A percentile compares a stretch with the other conserved stretches of the same genome.
These are phyloP conservation scores for Lasioglossum marginatum DNA, from an alignment of 2,888 invertebrate genomes.

Conservation along the genomic window DNA sequence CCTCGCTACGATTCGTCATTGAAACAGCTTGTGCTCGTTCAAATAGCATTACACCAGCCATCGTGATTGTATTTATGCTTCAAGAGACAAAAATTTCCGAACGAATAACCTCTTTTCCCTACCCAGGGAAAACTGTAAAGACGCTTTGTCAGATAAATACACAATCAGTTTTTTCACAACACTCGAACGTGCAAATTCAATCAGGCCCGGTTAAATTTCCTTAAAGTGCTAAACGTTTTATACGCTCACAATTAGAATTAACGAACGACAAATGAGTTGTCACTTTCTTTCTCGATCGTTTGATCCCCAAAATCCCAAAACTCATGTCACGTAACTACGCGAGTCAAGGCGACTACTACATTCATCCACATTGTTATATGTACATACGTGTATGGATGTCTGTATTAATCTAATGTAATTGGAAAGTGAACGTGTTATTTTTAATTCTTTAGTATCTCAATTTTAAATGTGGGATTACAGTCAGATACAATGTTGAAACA, in stretches of 20 bases:
- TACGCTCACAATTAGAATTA: constrained; percentile 10
- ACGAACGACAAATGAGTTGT: constrained; percentile 63
- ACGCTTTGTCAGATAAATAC: not conserved
- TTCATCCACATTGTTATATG: not conserved
- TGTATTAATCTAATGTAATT: not conserved
- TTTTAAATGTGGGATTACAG: not conserved
- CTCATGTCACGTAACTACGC: constrained; percentile 80
- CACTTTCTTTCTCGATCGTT: constrained; percentile 68
- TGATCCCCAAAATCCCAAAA: constrained; percentile 72
- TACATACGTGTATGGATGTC: not conserved
- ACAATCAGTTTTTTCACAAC: not conserved
- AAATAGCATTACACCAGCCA: constrained; percentile 96
- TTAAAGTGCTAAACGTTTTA: constrained; percentile 10
- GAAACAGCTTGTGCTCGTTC: constrained; percentile 93
- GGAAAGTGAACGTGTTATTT: not conserved
- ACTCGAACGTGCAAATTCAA: constrained; percentile 7
- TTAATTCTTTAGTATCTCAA: not conserved
- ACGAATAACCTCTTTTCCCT: constrained; percentile 40
- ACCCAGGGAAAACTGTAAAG: not conserved
- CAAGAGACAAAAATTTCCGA: constrained; percentile 6
- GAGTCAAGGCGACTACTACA: constrained; percentile 67
- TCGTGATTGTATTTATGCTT: constrained; percentile 78
- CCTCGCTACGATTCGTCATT: constrained; percentile 91
- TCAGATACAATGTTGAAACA: not conserved
- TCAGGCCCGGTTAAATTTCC: not conserved